A percentile compares a stretch with the other conserved stretches of the same genome.
phyloP scores from a whole-genome alignment of 2,113 vertebrate genomes.

The Onychostruthus taczanowskii region DNA sequence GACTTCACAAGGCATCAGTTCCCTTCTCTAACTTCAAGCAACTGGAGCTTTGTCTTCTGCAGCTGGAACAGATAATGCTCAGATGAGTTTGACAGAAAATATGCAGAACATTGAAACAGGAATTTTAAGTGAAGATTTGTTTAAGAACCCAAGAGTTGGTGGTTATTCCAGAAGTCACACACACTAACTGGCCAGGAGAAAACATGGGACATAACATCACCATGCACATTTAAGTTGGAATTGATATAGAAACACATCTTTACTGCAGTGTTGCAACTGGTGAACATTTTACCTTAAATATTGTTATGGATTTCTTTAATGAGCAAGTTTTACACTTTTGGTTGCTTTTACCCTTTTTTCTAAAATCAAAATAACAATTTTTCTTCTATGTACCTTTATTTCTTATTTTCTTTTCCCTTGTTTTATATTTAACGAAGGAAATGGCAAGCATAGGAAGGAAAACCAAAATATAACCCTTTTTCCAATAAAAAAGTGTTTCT shows the following conservation, averaged over 20 bases:
- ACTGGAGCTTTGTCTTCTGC: not conserved
- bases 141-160: not conserved
- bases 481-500: not conserved
- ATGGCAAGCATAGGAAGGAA: not conserved
- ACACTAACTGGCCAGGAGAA: not conserved
- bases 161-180: not conserved
- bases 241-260: not conserved
- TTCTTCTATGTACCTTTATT: not conserved
- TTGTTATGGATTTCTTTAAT: not conserved
- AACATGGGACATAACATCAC: fast-evolving
- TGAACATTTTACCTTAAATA: not conserved
- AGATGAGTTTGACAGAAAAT: not conserved
- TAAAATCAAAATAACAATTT: not conserved
- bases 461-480: not conserved
- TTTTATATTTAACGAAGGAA: not conserved
- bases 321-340: fast-evolving
- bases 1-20: not conserved
- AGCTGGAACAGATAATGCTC: not conserved
- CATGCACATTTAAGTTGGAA: not conserved
- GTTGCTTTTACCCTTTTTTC: not conserved
- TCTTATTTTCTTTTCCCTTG: not conserved
- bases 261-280: not conserved
- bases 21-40: not conserved
- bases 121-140: not conserved
- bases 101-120: fast-evolving